Conservation (phyloP, 2,888 invertebrate genomes). For the Neria commutata region DNA sequence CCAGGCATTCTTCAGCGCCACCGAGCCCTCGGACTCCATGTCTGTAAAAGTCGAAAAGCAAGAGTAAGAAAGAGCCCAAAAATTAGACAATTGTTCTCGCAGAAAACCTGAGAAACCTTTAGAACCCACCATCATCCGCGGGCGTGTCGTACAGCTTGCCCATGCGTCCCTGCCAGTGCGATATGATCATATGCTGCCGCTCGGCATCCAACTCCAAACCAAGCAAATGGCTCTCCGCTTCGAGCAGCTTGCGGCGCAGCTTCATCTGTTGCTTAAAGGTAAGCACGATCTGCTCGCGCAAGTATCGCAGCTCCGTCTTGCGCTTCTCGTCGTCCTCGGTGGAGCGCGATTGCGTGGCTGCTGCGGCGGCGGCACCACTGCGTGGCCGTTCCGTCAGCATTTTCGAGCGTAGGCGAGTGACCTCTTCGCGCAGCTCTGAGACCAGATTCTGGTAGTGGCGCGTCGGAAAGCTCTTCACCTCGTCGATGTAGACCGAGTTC, state of each 20-base stretch:
- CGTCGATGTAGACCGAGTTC: conserved; percentile 61
- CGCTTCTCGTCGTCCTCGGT: conserved; percentile 62
- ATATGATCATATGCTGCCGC: conserved; percentile 83
- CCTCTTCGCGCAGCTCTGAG: conserved; percentile 76
- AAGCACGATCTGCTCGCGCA: conserved; percentile 84
- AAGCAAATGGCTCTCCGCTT: conserved; percentile 86
- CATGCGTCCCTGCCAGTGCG: conserved; percentile 85
- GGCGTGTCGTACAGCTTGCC: conserved; percentile 66
- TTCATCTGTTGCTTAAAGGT: conserved; percentile 95
- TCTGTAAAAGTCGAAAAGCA: no score
- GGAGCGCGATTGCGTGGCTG: conserved; percentile 38
- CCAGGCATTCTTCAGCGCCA: conserved; percentile 79
- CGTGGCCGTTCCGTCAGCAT: conserved; percentile 74
- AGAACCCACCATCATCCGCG: conserved; percentile 53
- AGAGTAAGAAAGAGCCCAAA: no score
- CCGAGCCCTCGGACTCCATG: conserved; percentile 59
- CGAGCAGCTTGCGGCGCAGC: conserved; percentile 82
- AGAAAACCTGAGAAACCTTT: no score
- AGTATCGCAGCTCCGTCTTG: conserved; percentile 67
- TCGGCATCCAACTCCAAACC: conserved; percentile 88
- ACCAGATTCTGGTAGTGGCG: conserved; percentile 62
- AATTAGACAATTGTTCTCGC: no score
- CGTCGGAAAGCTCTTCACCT: conserved; percentile 60
- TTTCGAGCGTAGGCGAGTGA: conserved; percentile 77
- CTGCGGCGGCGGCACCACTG: conserved; percentile 51